phyloP scores from a whole-genome alignment of 1,140 invertebrate species.

The Himalopsyche phryganea region DNA sequence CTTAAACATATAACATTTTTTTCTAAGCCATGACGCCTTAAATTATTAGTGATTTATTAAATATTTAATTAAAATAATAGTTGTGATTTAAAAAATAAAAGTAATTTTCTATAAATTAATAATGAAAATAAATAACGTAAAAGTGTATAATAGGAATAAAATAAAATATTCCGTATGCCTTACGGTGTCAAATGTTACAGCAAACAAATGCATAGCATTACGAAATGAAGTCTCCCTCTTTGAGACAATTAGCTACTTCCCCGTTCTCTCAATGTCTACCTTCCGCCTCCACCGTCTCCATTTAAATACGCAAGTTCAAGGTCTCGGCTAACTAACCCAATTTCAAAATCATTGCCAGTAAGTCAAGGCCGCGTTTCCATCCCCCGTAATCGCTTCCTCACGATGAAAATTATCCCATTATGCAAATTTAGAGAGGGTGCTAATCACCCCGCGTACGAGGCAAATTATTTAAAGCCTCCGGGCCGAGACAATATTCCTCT shows the following conservation, averaged over 20 bases:
- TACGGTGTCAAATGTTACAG: no score
- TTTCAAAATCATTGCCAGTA: conserved; percentile 11
- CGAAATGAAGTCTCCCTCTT: not conserved
- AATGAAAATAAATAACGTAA: no score
- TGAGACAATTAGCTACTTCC: conserved; percentile 23
- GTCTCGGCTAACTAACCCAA: conserved; percentile 26
- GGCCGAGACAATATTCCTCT: no score
- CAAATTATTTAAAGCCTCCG: no score
- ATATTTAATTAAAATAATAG: no score
- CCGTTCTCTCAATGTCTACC: conserved; percentile 1
- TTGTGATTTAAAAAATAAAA: no score
- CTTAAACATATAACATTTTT: no score
- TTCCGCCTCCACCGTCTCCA: conserved; percentile 7
- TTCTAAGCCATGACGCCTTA: no score
- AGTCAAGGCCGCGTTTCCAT: conserved; percentile 29
- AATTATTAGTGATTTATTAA: no score
- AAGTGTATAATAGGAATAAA: no score
- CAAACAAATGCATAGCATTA: not conserved
- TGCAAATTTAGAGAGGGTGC: conserved; percentile 29
- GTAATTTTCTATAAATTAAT: no score
- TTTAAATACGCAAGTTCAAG: conserved; percentile 31
- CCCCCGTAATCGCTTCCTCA: conserved; percentile 6
- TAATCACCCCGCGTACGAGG: conserved; percentile 20
- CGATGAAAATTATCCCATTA: conserved; percentile 26
- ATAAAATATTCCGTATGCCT: no score